phyloP scores from a whole-genome alignment of 2,888 invertebrate genomes.

The Torymus aiolomorphi region DNA sequence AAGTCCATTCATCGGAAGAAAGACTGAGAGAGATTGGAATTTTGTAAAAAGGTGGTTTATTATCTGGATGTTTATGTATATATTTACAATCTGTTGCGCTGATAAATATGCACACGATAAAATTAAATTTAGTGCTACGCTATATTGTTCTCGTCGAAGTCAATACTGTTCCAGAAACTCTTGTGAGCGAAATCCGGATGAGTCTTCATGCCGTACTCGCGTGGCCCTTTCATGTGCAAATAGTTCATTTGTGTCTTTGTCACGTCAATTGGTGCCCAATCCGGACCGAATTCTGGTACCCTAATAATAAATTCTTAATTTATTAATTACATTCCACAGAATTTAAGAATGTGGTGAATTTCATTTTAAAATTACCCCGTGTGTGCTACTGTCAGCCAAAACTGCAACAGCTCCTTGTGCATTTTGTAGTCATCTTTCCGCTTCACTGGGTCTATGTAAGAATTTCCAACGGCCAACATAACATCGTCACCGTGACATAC shows the following conservation, averaged over 20 bases:
- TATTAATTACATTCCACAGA: not conserved
- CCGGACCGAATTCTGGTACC: slow-evolving; percentile 1
- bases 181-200: not conserved
- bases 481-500: slow-evolving; percentile 26
- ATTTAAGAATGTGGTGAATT: not conserved
- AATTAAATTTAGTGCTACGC: too few relatives aligned
- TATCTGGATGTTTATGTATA: too few relatives aligned
- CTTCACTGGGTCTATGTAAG: not conserved
- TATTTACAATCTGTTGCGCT: too few relatives aligned
- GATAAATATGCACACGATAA: not conserved
- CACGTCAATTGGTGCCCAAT: slow-evolving; percentile 5
- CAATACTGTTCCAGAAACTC: slow-evolving; percentile 5
- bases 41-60: too few relatives aligned
- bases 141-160: too few relatives aligned
- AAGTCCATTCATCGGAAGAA: too few relatives aligned
- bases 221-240: slow-evolving; percentile 14
- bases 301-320: slow-evolving; percentile 2
- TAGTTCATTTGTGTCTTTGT: not conserved
- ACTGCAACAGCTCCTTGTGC: slow-evolving; percentile 21
- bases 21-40: too few relatives aligned
- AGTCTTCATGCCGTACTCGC: not conserved
- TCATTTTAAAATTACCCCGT: slow-evolving; percentile 4
- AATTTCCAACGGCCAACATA: not conserved
- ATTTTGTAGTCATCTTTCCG: not conserved
- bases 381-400: slow-evolving; percentile 17